Conservation (phyloP, 1,140 invertebrate genomes). For the Leptestheria dahalacensis region DNA sequence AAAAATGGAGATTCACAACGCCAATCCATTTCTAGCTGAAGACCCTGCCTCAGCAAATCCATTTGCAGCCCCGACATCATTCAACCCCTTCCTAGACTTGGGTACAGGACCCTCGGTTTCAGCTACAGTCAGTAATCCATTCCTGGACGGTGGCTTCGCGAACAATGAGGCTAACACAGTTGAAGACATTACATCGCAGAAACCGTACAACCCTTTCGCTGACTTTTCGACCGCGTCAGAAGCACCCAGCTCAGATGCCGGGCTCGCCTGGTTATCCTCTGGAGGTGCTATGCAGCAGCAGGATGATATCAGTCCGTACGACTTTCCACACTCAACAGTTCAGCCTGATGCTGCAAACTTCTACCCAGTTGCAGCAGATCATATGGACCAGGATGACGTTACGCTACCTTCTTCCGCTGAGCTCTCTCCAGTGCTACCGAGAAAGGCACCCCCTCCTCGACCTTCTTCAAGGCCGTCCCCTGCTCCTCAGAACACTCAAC, state of each 20-base stretch:
- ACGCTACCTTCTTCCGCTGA: neutral
- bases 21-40: constrained; percentile 55
- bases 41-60: constrained; percentile 25
- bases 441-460: constrained; percentile 9
- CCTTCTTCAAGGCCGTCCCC: constrained; percentile 7
- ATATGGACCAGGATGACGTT: neutral
- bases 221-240: neutral
- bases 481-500: constrained; percentile 41
- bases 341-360: too few species aligned
- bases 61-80: constrained; percentile 10
- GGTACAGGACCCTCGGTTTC: neutral
- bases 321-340: neutral
- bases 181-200: neutral
- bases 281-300: constrained; percentile 5
- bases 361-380: too few species aligned
- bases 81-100: constrained; percentile 12
- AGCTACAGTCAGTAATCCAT: constrained; percentile 19
- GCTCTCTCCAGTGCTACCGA: neutral
- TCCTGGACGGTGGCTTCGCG: constrained; percentile 10
- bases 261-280: constrained; percentile 4
- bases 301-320: neutral
- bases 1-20: constrained; percentile 9
- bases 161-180: too few species aligned
- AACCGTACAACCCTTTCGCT: constrained; percentile 11
- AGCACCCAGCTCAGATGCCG: neutral